Conservation (phyloP, 2,113 vertebrate species). For the Megatriorchis doriae region DNA sequence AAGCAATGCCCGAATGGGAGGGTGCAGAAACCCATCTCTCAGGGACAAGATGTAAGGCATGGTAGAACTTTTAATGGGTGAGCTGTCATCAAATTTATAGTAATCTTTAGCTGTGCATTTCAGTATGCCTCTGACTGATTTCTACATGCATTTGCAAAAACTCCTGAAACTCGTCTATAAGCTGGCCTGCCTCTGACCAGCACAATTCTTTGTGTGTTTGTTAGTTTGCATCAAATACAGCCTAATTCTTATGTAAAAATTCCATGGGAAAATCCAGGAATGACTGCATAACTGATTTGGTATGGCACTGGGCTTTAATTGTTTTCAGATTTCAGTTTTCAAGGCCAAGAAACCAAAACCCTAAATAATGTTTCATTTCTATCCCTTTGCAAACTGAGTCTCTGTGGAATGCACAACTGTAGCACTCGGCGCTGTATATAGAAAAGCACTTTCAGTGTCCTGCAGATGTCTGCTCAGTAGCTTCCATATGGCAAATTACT, state of each 20-base stretch:
- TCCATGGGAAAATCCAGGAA: constrained; percentile 73
- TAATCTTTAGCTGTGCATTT: neutral
- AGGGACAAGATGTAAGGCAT: neutral
- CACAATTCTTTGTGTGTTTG: constrained; percentile 16
- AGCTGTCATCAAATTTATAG: neutral
- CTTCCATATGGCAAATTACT: constrained; percentile 69
- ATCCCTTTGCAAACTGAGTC: constrained; percentile 25
- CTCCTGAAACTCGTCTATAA: neutral
- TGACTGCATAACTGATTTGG: constrained; percentile 70
- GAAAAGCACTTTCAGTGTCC: constrained; percentile 62
- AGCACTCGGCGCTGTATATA: constrained; percentile 14
- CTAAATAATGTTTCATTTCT: constrained; percentile 55
- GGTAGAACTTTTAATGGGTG: neutral
- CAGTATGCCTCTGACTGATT: neutral
- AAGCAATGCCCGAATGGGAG: neutral
- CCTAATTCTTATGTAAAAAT: constrained; percentile 70
- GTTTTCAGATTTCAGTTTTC: constrained; percentile 67
- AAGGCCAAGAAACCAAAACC: constrained; percentile 65
- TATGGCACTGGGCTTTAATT: constrained; percentile 70
- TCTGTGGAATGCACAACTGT: constrained; percentile 58
- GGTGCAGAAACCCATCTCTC: neutral
- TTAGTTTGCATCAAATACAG: constrained; percentile 18
- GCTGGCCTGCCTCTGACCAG: constrained; percentile 15
- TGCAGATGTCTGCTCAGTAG: constrained; percentile 70
- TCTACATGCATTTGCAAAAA: neutral